phyloP scores from a whole-genome alignment of 2,888 invertebrate species.

The Paralinhomoeus sp. region DNA sequence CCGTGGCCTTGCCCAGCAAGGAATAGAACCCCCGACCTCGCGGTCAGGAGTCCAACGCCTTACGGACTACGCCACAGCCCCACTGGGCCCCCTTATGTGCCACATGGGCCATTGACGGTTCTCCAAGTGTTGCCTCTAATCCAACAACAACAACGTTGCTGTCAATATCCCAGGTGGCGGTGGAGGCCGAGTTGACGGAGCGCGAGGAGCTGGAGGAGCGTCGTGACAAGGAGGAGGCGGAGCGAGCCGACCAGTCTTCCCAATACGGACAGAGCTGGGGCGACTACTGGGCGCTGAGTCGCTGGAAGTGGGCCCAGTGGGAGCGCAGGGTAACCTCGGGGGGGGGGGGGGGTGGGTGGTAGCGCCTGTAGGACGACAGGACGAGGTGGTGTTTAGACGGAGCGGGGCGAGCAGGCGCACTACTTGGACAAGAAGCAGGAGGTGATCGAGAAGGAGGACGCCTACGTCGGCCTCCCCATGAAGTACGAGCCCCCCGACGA shows the following conservation, averaged over 20 bases:
- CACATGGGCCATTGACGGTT: too few species aligned
- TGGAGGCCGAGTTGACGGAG: background rate
- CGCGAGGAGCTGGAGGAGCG: background rate
- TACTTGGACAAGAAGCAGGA: background rate
- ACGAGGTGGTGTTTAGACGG: background rate
- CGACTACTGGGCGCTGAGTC: constrained; percentile 1
- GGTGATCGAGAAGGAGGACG: background rate
- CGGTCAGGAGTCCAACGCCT: too few species aligned
- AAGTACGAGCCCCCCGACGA: background rate
- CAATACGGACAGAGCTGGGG: background rate
- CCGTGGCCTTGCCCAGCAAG: too few species aligned
- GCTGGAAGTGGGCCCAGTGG: constrained; percentile 2
- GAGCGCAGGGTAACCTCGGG: background rate
- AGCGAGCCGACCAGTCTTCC: background rate
- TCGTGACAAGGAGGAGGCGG: background rate
- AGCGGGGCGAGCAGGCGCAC: background rate
- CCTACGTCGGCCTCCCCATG: background rate
- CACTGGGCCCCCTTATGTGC: too few species aligned
- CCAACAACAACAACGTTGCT: too few species aligned
- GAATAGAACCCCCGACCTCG: too few species aligned
- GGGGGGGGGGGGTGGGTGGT: background rate
- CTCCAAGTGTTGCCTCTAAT: too few species aligned
- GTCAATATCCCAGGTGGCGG: background rate
- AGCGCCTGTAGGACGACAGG: background rate
- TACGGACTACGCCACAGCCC: too few species aligned